Percentiles rank a stretch among this genome's conserved stretches.
Evolutionary conservation across 2,113 vertebrate genomes (phyloP).

Genomic region (Helogale parvula): DNA sequence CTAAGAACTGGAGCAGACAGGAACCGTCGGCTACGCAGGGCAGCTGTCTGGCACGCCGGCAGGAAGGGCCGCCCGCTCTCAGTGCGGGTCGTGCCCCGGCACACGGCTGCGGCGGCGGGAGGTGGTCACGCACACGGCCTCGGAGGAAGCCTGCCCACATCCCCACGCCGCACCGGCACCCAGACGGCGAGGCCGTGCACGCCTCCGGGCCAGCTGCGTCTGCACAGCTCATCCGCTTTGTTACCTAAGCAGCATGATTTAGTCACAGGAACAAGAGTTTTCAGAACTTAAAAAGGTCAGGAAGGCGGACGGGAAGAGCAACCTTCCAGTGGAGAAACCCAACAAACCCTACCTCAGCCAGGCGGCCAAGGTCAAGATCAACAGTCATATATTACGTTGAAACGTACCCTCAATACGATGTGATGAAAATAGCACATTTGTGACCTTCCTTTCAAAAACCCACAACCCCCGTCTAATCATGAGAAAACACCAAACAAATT

Average conservation of each 20-base stretch:
- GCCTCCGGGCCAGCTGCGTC: too few species aligned
- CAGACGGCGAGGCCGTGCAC: neutral
- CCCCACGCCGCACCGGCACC: rapidly evolving
- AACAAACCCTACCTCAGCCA: neutral
- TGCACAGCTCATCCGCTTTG: neutral
- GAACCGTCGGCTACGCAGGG: rapidly evolving
- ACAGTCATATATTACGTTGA: neutral
- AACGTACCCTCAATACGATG: neutral
- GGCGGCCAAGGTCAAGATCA: neutral
- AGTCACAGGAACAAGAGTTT: neutral
- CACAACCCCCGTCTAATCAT: neutral
- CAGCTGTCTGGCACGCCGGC: neutral
- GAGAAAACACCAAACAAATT: neutral
- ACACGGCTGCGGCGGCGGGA: rapidly evolving
- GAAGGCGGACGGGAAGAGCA: neutral
- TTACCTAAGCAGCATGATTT: neutral
- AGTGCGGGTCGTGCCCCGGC: rapidly evolving
- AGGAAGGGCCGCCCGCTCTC: neutral
- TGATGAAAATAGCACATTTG: neutral
- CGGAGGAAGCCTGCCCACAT: rapidly evolving
- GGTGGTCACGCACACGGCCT: neutral
- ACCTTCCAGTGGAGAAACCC: neutral
- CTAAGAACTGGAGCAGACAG: neutral
- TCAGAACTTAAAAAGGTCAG: neutral
- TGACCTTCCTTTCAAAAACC: neutral